phyloP scores from a whole-genome alignment of 2,888 invertebrate species.

The Epsilonema sp. region DNA sequence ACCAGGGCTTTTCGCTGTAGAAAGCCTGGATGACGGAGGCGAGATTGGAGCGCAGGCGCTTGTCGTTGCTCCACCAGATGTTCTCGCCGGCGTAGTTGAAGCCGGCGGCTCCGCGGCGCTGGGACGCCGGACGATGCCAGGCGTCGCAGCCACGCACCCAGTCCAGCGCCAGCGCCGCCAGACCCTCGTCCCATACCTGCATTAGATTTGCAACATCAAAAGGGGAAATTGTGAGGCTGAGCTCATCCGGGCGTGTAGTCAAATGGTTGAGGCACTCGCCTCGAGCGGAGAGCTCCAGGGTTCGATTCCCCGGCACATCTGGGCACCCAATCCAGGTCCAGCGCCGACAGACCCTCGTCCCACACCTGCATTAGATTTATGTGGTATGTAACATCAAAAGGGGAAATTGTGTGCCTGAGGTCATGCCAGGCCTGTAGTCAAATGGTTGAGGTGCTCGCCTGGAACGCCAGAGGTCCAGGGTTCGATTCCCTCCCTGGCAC shows the following conservation, averaged over 20 bases:
- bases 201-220: no score
- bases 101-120: not conserved
- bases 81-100: conserved; percentile 9
- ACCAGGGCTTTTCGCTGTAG: conserved; percentile 10
- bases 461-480: no score
- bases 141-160: conserved; percentile 7
- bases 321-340: conserved; percentile 3
- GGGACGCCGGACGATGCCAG: conserved; percentile 6
- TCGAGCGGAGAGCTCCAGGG: no score
- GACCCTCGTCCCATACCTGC: conserved; percentile 9
- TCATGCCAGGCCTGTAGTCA: no score
- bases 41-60: conserved; percentile 1
- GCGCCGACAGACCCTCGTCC: conserved; percentile 8
- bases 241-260: no score
- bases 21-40: conserved; percentile 7
- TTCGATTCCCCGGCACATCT: conserved; percentile 8
- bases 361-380: conserved; percentile 8
- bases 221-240: no score
- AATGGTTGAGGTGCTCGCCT: no score
- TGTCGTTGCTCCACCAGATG: conserved; percentile 11
- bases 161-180: conserved; percentile 6
- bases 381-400: no score
- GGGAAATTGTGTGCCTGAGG: no score
- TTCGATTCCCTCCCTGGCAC: no score
- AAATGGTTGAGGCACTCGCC: no score